These are phyloP conservation scores for Dolichotis patagonum DNA, from an alignment of 2,113 vertebrate species.

Conservation along the genomic window DNA sequence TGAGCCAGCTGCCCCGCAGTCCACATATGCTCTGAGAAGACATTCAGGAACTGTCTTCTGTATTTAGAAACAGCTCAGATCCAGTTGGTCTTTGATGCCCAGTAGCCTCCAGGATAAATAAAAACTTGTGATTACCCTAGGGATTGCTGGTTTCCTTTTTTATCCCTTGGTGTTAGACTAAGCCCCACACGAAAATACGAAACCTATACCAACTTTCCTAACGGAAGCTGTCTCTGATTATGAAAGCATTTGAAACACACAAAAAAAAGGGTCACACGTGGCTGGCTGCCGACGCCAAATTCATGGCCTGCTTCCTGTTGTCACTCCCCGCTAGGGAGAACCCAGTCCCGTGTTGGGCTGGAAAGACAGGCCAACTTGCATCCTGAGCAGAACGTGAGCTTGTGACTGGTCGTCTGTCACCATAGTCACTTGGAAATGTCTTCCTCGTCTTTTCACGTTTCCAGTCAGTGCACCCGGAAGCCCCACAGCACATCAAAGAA, in stretches of 20 bases:
- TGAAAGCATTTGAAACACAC: conserved; percentile 67
- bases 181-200: conserved; percentile 63
- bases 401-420: neutral
- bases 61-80: conserved; percentile 57
- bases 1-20: neutral
- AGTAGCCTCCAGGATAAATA: conserved; percentile 57
- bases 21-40: conserved; percentile 50
- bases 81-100: conserved; percentile 42
- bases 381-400: neutral
- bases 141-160: conserved; percentile 74
- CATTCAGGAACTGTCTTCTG: conserved; percentile 14
- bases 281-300: neutral
- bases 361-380: neutral
- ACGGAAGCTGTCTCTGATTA: conserved; percentile 65
- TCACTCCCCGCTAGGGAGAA: conserved; percentile 11
- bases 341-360: neutral
- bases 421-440: neutral
- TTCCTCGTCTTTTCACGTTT: neutral
- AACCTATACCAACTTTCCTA: conserved; percentile 62
- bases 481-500: neutral
- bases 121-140: conserved; percentile 57
- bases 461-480: conserved; percentile 22
- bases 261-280: conserved; percentile 71
- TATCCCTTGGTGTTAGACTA: conserved; percentile 66
- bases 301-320: conserved; percentile 46